phyloP scores from a whole-genome alignment of 1,140 invertebrate species.

The Achroia grisella region DNA sequence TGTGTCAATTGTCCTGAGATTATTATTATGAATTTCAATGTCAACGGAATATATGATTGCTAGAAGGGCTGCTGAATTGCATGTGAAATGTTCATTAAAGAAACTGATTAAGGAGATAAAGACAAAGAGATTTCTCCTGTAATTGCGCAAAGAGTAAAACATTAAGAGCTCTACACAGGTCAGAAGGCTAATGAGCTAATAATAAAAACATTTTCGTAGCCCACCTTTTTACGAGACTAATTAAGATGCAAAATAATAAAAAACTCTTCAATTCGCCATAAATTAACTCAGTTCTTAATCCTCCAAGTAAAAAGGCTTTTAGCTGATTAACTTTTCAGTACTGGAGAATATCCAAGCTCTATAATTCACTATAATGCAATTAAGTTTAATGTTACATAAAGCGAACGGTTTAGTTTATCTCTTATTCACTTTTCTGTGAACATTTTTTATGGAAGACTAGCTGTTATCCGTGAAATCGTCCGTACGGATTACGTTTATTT shows the following conservation, averaged over 20 bases:
- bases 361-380: constrained; percentile 49
- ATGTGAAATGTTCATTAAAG: too few species aligned
- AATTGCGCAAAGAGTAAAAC: neutral
- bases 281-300: constrained; percentile 60
- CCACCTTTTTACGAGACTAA: constrained; percentile 14
- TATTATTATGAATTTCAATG: too few species aligned
- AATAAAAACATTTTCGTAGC: neutral
- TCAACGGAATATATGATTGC: too few species aligned
- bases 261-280: constrained; percentile 42
- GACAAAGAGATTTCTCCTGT: too few species aligned
- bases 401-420: too few species aligned
- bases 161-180: constrained; percentile 3
- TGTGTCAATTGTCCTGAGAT: too few species aligned
- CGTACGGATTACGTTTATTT: too few species aligned
- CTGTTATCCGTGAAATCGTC: too few species aligned
- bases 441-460: too few species aligned
- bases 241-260: constrained; percentile 35
- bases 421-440: too few species aligned
- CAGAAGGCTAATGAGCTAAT: neutral
- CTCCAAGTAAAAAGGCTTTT: constrained; percentile 46
- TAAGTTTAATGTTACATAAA: constrained; percentile 38
- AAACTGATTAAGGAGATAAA: too few species aligned
- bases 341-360: constrained; percentile 46
- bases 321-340: constrained; percentile 64
- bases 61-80: too few species aligned